A percentile compares a stretch with the other conserved stretches of the same genome.
phyloP scores from a whole-genome alignment of 2,888 invertebrate genomes.

The Thymelicus acteon region DNA sequence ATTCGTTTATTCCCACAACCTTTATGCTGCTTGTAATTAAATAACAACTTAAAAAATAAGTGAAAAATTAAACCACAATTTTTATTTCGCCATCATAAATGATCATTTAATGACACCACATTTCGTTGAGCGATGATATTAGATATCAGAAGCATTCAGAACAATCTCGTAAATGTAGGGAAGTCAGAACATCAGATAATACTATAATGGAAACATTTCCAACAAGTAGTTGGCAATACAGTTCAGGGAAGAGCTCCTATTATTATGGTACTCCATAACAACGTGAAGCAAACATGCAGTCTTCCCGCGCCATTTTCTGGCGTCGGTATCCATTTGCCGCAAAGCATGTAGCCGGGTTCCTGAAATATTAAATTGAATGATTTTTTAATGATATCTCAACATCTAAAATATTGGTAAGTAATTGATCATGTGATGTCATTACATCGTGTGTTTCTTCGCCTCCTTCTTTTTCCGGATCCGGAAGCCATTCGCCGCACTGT shows the following conservation, averaged over 20 bases:
- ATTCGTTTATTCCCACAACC: too few species aligned
- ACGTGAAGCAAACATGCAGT: neutral
- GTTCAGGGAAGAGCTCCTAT: neutral
- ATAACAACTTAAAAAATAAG: too few species aligned
- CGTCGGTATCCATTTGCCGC: slow-evolving; percentile 74
- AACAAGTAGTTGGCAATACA: too few species aligned
- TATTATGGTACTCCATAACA: neutral
- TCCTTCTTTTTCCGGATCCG: slow-evolving; percentile 57
- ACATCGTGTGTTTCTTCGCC: slow-evolving; percentile 1
- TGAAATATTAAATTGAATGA: slow-evolving; percentile 43
- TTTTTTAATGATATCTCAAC: too few species aligned
- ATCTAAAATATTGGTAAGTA: too few species aligned
- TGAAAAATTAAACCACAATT: neutral
- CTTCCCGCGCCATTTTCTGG: slow-evolving; percentile 39
- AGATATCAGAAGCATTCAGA: too few species aligned
- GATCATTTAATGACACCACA: too few species aligned
- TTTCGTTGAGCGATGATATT: too few species aligned
- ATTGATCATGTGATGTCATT: neutral
- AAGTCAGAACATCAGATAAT: too few species aligned
- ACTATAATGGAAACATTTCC: too few species aligned
- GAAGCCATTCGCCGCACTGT: slow-evolving; percentile 76
- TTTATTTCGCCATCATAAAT: neutral
- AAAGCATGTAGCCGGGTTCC: slow-evolving; percentile 77
- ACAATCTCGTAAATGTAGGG: too few species aligned
- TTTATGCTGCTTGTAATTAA: too few species aligned